A percentile compares a stretch with the other conserved stretches of the same genome.
Evolutionary conservation across 2,797 vertebrate genomes (phyloP).

Genomic region (Lepilemur ruficaudatus): DNA sequence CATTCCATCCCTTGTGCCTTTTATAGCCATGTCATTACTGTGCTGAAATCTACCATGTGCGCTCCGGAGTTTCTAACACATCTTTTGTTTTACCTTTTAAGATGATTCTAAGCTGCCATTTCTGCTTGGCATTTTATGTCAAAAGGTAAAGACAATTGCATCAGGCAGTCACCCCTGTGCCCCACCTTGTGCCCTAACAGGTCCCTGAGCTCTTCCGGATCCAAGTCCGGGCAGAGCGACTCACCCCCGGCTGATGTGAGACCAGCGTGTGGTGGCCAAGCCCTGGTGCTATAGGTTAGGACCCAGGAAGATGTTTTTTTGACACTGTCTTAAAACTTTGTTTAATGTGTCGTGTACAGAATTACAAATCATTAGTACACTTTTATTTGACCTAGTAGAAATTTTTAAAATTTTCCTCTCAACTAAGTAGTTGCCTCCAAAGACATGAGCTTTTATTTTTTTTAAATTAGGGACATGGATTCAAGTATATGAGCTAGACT

Average conservation of each 20-base stretch:
- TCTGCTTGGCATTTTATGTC: background rate
- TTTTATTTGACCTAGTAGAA: background rate
- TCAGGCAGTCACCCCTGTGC: rapidly evolving
- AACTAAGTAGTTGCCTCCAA: background rate
- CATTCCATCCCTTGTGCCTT: rapidly evolving
- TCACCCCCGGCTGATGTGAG: rapidly evolving
- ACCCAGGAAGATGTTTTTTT: background rate
- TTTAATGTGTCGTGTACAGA: background rate
- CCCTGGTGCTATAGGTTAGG: no score
- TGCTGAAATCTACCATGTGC: rapidly evolving
- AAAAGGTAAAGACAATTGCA: background rate
- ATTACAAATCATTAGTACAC: background rate
- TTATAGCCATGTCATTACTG: rapidly evolving
- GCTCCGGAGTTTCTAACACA: no score
- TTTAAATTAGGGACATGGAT: background rate
- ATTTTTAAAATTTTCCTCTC: background rate
- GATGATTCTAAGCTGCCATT: background rate
- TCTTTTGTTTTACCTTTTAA: background rate
- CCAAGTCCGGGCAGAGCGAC: rapidly evolving
- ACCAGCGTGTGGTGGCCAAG: rapidly evolving
- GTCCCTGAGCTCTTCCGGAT: background rate
- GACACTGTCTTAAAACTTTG: background rate
- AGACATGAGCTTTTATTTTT: background rate
- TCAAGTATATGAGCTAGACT: background rate
- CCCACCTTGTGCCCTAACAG: rapidly evolving